Evolutionary conservation across 2,888 invertebrate species (phyloP).

Genomic region (Agrotis exclamationis): DNA sequence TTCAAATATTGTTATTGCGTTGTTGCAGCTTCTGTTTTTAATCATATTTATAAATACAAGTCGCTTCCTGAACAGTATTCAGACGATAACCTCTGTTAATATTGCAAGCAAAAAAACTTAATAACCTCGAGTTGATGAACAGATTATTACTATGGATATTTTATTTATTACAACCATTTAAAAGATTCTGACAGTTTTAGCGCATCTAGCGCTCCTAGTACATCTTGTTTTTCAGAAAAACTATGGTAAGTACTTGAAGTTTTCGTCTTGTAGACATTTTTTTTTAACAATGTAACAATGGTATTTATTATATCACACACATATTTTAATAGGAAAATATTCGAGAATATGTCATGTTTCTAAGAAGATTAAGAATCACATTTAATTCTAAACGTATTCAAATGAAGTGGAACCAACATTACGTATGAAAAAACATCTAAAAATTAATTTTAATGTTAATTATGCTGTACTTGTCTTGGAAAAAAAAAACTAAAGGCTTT

Average conservation of each 20-base stretch:
- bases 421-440: not conserved
- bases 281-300: no score
- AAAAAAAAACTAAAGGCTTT: not conserved
- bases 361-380: not conserved
- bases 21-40: no score
- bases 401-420: not conserved
- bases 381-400: not conserved
- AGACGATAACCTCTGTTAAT: not conserved
- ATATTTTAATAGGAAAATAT: not conserved
- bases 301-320: not conserved
- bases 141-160: not conserved
- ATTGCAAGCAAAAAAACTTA: not conserved
- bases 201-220: no score
- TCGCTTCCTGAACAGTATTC: not conserved
- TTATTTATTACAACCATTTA: no score
- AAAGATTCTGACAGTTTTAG: no score
- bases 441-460: not conserved
- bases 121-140: not conserved
- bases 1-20: no score
- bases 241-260: no score
- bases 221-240: no score
- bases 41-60: no score
- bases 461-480: not conserved
- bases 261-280: no score
- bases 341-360: not conserved